phyloP scores from a whole-genome alignment of 92 coral and sea anemone species.

The Epizoanthus scotinus region DNA sequence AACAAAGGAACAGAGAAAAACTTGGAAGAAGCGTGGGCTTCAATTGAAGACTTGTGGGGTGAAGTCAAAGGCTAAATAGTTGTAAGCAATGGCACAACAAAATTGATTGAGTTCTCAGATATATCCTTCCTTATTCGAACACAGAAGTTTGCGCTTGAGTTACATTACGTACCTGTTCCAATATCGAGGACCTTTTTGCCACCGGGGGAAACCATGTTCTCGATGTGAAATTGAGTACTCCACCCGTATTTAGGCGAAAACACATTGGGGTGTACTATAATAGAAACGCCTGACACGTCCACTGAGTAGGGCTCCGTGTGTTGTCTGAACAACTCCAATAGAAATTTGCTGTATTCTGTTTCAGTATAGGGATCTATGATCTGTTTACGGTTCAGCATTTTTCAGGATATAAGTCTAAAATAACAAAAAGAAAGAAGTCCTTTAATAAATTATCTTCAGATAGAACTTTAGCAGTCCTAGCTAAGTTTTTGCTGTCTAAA shows the following conservation, averaged over 20 bases:
- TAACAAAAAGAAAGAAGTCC: too few relatives aligned
- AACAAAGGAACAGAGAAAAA: too few relatives aligned
- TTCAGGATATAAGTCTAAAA: neutral
- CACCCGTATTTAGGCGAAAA: conserved; percentile 1
- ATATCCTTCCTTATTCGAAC: too few relatives aligned
- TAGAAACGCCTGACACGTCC: neutral
- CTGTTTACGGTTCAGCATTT: conserved; percentile 11
- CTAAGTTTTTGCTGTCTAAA: too few relatives aligned
- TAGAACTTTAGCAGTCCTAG: too few relatives aligned
- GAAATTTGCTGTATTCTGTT: neutral
- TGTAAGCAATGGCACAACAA: too few relatives aligned
- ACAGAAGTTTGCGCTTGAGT: too few relatives aligned
- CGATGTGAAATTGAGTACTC: neutral
- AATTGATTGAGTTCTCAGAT: too few relatives aligned
- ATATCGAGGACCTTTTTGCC: conserved; percentile 4
- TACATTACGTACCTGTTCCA: conserved; percentile 16
- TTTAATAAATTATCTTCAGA: too few relatives aligned
- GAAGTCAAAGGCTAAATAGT: too few relatives aligned
- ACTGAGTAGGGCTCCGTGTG: neutral
- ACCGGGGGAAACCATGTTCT: conserved; percentile 5
- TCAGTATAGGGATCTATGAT: conserved; percentile 2
- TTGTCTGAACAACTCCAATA: neutral
- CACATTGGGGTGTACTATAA: neutral
- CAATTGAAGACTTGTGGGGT: too few relatives aligned
- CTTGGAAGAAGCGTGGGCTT: too few relatives aligned